A percentile compares a stretch with the other conserved stretches of the same genome.
Conservation (phyloP, 2,113 vertebrate genomes). For the Mionectes macconnelli region DNA sequence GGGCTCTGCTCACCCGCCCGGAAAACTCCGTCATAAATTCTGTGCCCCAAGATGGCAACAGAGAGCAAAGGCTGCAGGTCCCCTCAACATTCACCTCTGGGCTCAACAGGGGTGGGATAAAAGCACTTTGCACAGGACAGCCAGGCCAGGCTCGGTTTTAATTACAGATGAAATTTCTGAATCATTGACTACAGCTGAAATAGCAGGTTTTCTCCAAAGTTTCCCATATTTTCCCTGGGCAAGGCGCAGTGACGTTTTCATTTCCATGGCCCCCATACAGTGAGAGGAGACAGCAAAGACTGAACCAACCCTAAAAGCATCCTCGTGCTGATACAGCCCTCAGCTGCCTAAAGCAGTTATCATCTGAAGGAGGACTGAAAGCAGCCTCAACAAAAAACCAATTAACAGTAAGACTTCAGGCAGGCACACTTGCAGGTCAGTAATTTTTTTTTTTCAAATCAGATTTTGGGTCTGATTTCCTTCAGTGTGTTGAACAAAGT, state of each 20-base stretch:
- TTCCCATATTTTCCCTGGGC: not conserved
- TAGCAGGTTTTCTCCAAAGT: not conserved
- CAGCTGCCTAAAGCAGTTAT: not conserved
- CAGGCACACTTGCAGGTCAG: not conserved
- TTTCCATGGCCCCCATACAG: not conserved
- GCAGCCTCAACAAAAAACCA: not conserved
- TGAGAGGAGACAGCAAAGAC: not conserved
- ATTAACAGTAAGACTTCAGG: not conserved
- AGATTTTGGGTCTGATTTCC: not conserved
- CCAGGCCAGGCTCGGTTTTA: not conserved
- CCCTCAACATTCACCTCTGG: accelerated
- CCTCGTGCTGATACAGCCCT: not conserved
- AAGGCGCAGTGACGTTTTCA: not conserved
- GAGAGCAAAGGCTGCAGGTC: not conserved
- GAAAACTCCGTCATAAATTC: not conserved
- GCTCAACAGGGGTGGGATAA: not conserved
- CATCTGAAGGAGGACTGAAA: not conserved
- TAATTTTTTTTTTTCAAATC: not conserved
- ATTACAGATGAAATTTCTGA: not conserved
- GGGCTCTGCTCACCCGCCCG: not conserved
- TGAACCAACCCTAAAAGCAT: not conserved
- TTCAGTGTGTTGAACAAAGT: not conserved
- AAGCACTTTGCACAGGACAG: not conserved
- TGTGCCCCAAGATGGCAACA: not conserved
- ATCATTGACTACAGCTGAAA: not conserved